Evolutionary conservation across 2,797 vertebrate genomes (phyloP), one percentile per base, ranked within the genome.

Genomic region (Oreochromis mossambicus): DNA sequence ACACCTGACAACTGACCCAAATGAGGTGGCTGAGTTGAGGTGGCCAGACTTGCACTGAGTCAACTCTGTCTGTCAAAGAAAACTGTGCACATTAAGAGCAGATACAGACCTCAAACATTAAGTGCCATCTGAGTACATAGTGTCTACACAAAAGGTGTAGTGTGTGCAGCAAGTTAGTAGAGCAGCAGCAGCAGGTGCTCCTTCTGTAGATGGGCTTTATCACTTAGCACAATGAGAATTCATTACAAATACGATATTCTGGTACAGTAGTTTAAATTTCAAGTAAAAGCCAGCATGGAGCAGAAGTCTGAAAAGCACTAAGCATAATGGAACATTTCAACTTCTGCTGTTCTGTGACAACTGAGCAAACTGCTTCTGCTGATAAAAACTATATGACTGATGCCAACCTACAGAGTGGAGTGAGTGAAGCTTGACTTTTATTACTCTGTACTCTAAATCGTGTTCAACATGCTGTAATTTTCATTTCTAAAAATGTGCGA

Each of bases 401-500:
- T 46, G 38, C 14, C 14, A 26, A 26, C 66, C 66, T 70, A 43
- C 38, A 26, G 21, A 6, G 63, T 68, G 63, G 21, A 46, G 66
- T 70, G 66, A 26, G 8, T 11, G 66, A 26, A 2, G 21, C 3
- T 46, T 7, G 66, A 70, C 38, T 70, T 70, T 70, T 11, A 46
- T 70, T 70, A 7, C 10, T 43, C 1, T 43, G 63, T 1, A 55
- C 12, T 55, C 54, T 6, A 17, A 46, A 43, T 7, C 0, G 1
- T 70, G 41, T 46, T 70, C 41, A 46, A 17, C 38, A 70, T 2
- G 38, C n/a, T 70, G 66, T 26, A 11, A 70, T 46, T 26, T 15
- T 1, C 2, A 6, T 70, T 70, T 70, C 66, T 26, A 46, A 15
- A 68, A 43, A 0, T 24, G 38, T 70, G 21, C 0, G 1, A 41